Percentiles rank a stretch among this genome's conserved stretches.
Evolutionary conservation across 2,797 vertebrate genomes (phyloP).

Genomic region (Calcarius lapponicus): DNA sequence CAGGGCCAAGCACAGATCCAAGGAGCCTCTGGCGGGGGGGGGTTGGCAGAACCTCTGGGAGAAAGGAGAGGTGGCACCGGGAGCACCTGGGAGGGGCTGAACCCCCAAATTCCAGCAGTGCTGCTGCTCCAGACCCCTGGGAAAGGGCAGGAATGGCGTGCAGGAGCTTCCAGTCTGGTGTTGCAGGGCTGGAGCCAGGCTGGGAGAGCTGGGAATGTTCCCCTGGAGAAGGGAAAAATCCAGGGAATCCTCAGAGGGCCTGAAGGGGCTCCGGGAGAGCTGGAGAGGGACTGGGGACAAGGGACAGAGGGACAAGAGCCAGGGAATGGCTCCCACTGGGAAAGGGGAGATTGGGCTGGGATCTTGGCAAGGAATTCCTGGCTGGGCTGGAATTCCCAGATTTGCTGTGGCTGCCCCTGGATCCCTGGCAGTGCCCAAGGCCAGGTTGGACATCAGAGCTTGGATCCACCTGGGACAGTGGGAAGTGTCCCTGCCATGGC

Average conservation of each 20-base stretch:
- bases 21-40: background rate
- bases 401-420: background rate
- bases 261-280: too few relatives aligned
- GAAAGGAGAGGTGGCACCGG: background rate
- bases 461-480: background rate
- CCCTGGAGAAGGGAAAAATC: too few relatives aligned
- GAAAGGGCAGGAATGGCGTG: fast-evolving
- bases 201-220: too few relatives aligned
- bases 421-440: background rate
- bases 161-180: background rate
- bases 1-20: conserved; percentile 40
- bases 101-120: background rate
- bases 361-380: background rate
- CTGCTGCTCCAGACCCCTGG: background rate
- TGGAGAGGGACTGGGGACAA: too few relatives aligned
- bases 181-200: too few relatives aligned
- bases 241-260: too few relatives aligned
- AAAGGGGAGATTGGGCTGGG: background rate
- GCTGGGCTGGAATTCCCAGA: background rate
- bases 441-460: background rate
- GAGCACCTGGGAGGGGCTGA: background rate
- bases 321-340: too few relatives aligned
- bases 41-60: background rate
- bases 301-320: too few relatives aligned
- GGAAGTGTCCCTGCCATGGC: background rate